These are phyloP conservation scores for Taxidea taxus DNA, from an alignment of 2,113 vertebrate species.

Conservation along the genomic window DNA sequence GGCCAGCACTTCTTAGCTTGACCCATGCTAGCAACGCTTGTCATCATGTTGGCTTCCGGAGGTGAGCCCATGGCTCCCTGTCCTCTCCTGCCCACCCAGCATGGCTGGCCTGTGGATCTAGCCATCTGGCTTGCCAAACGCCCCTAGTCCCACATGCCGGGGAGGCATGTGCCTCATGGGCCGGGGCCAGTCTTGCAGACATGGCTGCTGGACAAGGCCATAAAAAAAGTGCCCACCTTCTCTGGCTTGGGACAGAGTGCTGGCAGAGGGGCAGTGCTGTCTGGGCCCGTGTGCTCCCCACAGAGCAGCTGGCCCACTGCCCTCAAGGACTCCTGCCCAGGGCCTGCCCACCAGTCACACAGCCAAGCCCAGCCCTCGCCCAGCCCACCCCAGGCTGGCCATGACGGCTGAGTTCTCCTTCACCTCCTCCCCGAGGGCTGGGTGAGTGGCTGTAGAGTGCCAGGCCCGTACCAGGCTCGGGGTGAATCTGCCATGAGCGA, in stretches of 20 bases:
- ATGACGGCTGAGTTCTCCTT: accelerated
- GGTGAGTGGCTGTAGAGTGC: background rate
- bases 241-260: background rate
- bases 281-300: background rate
- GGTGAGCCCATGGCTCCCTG: background rate
- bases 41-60: background rate
- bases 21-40: accelerated
- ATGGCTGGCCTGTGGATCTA: background rate
- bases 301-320: background rate
- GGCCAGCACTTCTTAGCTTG: background rate
- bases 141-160: background rate
- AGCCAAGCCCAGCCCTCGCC: background rate
- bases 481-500: accelerated
- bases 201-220: background rate
- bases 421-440: background rate
- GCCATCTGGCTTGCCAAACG: background rate
- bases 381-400: background rate
- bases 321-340: background rate
- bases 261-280: background rate
- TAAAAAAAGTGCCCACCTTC: background rate
- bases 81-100: background rate
- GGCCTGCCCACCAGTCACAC: background rate
- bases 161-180: background rate
- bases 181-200: background rate
- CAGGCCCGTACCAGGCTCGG: background rate